Percentiles rank a stretch among this genome's conserved stretches.
Evolutionary conservation across 2,888 invertebrate genomes (phyloP).

Genomic region (Gandaritis pyraliata): DNA sequence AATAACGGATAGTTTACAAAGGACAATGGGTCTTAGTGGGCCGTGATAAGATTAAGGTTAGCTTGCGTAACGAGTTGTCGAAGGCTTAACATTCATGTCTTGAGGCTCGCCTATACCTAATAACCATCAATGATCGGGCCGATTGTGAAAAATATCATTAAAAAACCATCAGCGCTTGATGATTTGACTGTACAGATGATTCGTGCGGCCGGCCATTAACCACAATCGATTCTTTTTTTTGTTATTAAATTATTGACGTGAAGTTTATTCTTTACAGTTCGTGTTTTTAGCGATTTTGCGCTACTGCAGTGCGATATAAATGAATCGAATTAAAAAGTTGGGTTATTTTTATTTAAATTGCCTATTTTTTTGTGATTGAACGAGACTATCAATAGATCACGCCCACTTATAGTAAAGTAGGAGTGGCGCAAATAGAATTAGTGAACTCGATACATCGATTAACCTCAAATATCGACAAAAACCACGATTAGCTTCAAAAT

Average conservation of each 20-base stretch:
- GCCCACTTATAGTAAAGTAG: constrained; percentile 74
- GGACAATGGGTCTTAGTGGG: constrained; percentile 46
- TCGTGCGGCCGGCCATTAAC: constrained; percentile 75
- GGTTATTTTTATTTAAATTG: background rate
- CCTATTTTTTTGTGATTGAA: constrained; percentile 44
- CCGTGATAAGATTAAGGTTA: constrained; percentile 51
- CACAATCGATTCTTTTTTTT: constrained; percentile 79
- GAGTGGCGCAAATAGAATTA: constrained; percentile 82
- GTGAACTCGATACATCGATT: constrained; percentile 80
- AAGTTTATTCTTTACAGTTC: constrained; percentile 49
- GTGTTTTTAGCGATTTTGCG: constrained; percentile 51
- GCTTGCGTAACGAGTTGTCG: constrained; percentile 50
- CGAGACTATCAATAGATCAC: constrained; percentile 75
- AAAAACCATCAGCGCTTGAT: constrained; percentile 84
- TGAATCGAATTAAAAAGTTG: background rate
- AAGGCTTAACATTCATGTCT: constrained; percentile 66
- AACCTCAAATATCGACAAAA: constrained; percentile 78
- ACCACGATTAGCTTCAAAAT: constrained; percentile 81
- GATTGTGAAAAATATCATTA: constrained; percentile 86
- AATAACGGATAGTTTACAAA: constrained; percentile 43
- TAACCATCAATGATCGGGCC: constrained; percentile 82
- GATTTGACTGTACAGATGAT: constrained; percentile 77
- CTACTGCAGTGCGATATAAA: constrained; percentile 39
- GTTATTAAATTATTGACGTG: constrained; percentile 76
- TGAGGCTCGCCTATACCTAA: constrained; percentile 79